phyloP scores from a whole-genome alignment of 2,113 vertebrate species.

The Gymnocephalus cernua region DNA sequence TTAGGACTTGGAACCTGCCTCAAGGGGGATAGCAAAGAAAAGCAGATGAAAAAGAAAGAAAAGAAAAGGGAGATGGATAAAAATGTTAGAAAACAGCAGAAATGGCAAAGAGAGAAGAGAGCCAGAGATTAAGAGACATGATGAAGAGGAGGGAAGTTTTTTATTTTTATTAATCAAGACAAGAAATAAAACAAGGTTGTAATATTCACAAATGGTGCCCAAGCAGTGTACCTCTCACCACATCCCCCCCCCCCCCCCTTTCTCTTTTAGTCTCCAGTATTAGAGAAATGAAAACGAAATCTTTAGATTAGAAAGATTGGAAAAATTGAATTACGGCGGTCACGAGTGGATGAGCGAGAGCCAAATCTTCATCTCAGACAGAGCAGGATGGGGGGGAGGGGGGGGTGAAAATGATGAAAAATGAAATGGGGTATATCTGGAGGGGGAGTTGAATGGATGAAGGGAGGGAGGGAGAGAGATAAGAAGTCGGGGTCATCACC shows the following conservation, averaged over 20 bases:
- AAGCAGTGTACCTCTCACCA: neutral
- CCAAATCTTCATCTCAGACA: slow-evolving; percentile 72
- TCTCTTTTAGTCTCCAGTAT: slow-evolving; percentile 66
- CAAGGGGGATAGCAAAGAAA: slow-evolving; percentile 48
- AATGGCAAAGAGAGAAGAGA: slow-evolving; percentile 23
- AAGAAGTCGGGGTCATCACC: slow-evolving; percentile 70
- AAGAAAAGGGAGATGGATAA: neutral
- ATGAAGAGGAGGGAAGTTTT: neutral
- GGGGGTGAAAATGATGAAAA: slow-evolving; percentile 69
- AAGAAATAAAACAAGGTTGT: slow-evolving; percentile 65
- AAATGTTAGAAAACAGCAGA: neutral
- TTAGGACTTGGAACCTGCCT: slow-evolving; percentile 63
- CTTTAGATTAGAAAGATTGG: slow-evolving; percentile 83
- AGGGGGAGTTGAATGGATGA: neutral
- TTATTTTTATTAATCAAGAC: slow-evolving; percentile 61
- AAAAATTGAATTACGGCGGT: slow-evolving; percentile 76
- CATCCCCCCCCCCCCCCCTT: neutral
- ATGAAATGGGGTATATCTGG: slow-evolving; percentile 59
- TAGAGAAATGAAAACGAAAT: slow-evolving; percentile 81
- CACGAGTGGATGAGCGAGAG: slow-evolving; percentile 58
- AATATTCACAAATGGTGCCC: slow-evolving; percentile 73
- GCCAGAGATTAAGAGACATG: slow-evolving; percentile 12
- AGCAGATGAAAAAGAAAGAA: slow-evolving; percentile 12
- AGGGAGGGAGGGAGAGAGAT: slow-evolving; percentile 27
- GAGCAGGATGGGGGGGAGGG: neutral